These are phyloP conservation scores for Nomada fabriciana DNA, from an alignment of 2,888 invertebrate genomes.

Conservation along the genomic window DNA sequence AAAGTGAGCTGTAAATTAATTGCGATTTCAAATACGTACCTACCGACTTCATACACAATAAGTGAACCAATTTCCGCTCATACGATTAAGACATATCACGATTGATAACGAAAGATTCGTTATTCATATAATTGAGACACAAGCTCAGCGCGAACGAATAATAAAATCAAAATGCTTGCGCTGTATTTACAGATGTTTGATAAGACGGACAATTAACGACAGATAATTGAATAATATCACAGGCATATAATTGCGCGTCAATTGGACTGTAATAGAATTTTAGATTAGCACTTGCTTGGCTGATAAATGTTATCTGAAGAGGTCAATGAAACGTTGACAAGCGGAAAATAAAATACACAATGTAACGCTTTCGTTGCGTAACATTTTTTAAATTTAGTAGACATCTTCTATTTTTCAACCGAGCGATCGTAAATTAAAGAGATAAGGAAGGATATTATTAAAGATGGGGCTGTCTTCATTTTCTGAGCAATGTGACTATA, in stretches of 20 bases:
- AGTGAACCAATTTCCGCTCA: neutral
- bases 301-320: no score
- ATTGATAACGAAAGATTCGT: no score
- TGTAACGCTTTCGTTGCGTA: neutral
- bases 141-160: no score
- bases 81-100: neutral
- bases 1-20: conserved; percentile 85
- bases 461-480: neutral
- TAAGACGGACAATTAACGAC: neutral
- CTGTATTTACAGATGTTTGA: neutral
- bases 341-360: no score
- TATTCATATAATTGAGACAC: neutral
- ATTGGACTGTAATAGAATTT: no score
- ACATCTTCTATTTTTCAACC: neutral
- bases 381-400: neutral
- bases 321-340: no score
- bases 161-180: no score
- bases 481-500: neutral
- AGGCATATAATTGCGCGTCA: no score
- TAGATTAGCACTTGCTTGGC: no score
- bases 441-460: no score
- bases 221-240: no score
- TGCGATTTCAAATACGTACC: neutral
- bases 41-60: neutral
- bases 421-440: neutral